Base-by-base conservation (phyloP, 2,888 invertebrate genomes). In the Philonicus albiceps region DNA sequence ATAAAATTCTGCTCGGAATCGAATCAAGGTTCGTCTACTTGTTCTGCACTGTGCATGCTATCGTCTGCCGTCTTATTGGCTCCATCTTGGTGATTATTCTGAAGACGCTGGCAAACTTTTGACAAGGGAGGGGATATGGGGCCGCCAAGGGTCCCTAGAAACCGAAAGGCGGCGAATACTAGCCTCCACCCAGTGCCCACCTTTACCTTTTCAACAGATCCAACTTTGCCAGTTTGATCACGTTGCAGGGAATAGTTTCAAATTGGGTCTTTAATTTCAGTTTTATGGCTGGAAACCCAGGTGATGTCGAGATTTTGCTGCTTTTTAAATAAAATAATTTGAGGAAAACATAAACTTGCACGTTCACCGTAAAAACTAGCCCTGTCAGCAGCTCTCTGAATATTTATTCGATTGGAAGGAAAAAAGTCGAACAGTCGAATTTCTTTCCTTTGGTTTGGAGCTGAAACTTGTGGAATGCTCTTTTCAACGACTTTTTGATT, bases 241-340 rank as follows among this genome's bases (percentile, higher is more conserved):
- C 80, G 80, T 80, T 80, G 31, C 53, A 49, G 80, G 49, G 49
- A 80, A 80, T 80, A 80, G 80, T 80, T 80, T 80, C 43, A 27
- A 80, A 80, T 80, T 80, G 80, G 49, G 31, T 49, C 49, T 43
- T 80, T 80, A 80, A 80, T 80, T 43, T 27, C 53, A 80, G 80
- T 80, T 49, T 80, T 49, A 49, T 49, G 49, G 49, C 22, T 80
- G 31, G 43, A 22, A 75, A 64, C 22, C 49, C 43, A 80, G 49
- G 49, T 22, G 80, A 80, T 80, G 80, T 74, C 34, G 31, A 34
- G 74, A 31, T 74, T 31, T 74, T 74, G 31, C 74, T 34, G 74
- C 74, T 74, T 74, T 74, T 74, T 74, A 74, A 74, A 37, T 74
- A 34, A 37, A 34, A 74, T 37, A 31, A 74, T 74, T 74, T 74